Conservation (phyloP, 2,888 invertebrate genomes). For the Atethmia centrago region DNA sequence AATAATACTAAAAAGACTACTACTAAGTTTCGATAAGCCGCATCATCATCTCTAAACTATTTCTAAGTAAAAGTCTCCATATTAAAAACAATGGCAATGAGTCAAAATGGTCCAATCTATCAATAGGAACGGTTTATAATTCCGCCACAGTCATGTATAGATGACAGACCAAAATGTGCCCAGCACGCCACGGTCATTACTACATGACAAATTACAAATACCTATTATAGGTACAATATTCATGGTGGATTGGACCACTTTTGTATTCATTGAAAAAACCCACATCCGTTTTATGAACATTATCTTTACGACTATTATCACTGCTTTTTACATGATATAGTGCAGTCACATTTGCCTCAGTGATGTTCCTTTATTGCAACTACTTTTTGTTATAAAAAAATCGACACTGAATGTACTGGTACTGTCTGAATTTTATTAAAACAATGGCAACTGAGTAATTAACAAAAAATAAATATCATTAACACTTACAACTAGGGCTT, state of each 20-base stretch:
- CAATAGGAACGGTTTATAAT: neutral
- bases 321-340: neutral
- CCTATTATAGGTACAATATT: neutral
- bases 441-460: conserved; percentile 29
- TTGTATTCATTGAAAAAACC: conserved; percentile 1
- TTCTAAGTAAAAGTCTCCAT: neutral
- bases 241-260: neutral
- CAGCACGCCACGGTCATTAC: too few species aligned
- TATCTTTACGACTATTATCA: neutral
- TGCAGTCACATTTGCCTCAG: neutral
- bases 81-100: neutral
- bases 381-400: conserved; percentile 7
- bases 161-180: too few species aligned
- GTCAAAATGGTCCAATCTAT: neutral
- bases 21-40: neutral
- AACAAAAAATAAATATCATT: conserved; percentile 8
- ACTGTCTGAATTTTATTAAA: conserved; percentile 29
- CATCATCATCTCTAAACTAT: neutral
- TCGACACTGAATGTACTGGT: conserved; percentile 1
- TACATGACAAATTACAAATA: too few species aligned
- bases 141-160: too few species aligned
- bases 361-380: too few species aligned
- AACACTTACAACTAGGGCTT: neutral
- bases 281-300: conserved; percentile 1
- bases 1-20: neutral